phyloP scores from a whole-genome alignment of 1,140 invertebrate genomes.

The Drosophila insularis region DNA sequence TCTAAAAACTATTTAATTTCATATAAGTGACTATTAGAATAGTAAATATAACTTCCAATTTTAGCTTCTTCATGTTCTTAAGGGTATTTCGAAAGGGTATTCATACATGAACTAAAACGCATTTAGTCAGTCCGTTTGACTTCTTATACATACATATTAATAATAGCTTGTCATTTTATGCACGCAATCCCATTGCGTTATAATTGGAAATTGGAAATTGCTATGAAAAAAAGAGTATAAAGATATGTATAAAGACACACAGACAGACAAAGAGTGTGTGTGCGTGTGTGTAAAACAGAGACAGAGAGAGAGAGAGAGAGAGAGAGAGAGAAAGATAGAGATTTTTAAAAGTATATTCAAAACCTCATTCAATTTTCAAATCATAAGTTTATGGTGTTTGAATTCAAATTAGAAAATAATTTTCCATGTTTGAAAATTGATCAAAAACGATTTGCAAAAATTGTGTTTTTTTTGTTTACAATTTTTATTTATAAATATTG shows the following conservation, averaged over 20 bases:
- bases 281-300: neutral
- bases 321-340: no score
- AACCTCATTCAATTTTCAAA: no score
- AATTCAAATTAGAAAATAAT: no score
- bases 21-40: no score
- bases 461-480: no score
- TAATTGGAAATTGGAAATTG: slow-evolving; percentile 78
- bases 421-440: no score
- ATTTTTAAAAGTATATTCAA: no score
- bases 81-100: neutral
- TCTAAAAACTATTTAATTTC: no score
- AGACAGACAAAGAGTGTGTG: neutral
- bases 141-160: slow-evolving; percentile 15
- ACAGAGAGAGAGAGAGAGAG: neutral
- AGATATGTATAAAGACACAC: neutral
- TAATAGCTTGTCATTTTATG: slow-evolving; percentile 77
- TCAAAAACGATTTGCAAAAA: no score
- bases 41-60: no score
- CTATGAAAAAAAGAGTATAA: slow-evolving; percentile 51
- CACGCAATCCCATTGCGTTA: slow-evolving; percentile 74
- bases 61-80: neutral
- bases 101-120: neutral
- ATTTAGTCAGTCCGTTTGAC: neutral
- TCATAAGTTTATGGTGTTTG: no score
- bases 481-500: no score